Conservation (phyloP, 2,113 vertebrate species). For the Pan troglodytes region NHGRI_mPanTro3-v2.1_pri NC_072402.2:76426501-76427000, state of each 20-base stretch:
- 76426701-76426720: conserved; percentile 88
- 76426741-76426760: conserved; percentile 70
- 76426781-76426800: conserved; percentile 41
- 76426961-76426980: neutral
- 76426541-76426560: neutral
- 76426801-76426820: conserved; percentile 19
- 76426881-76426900: neutral
- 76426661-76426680: conserved; percentile 82
- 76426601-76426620: conserved; percentile 78
- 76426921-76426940: neutral
- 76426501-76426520: neutral
- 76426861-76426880: neutral
- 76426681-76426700: conserved; percentile 81
- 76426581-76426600: neutral
- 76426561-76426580: neutral
- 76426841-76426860: conserved; percentile 9
- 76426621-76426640: conserved; percentile 73
- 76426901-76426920: neutral
- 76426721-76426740: conserved; percentile 68
- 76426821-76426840: conserved; percentile 25
- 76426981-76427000: neutral
- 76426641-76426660: conserved; percentile 77
- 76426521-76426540: conserved; percentile 41
- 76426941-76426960: neutral
- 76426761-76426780: conserved; percentile 44